Base-by-base conservation (phyloP, 2,797 vertebrate genomes). In the Rhabdophis nuchalis region DNA sequence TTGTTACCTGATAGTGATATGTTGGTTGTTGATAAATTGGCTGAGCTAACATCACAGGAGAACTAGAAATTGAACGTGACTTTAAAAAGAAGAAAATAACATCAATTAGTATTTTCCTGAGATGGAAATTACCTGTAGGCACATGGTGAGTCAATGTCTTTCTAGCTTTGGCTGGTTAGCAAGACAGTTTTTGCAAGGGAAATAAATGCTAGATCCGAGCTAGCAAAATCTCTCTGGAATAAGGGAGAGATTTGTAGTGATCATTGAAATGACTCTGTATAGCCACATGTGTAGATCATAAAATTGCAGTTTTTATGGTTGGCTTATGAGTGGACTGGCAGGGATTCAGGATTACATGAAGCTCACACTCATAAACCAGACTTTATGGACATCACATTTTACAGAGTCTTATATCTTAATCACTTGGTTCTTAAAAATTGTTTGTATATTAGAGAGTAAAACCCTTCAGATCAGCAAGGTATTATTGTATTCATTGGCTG, bases 1-100 rank as follows among this genome's bases (percentile, higher is more conserved):
- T 36, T 94, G 92, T 96, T 96, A 98, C 98, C 98, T 98, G 98
- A 93, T 98, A 98, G 89, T 98, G 97, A 94, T 97, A 98, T 0
- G 97, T 89, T 94, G 98, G 97, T 86, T 98, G 98, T 91, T 98
- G 98, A 96, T 97, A 98, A 93, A 98, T 95, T 1, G 97, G 97
- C 88, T 98, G 98, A 92, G 97, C 95, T 90, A 97, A 93, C 97
- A 98, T 96, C 96, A 98, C 88, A 56, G 97, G 97, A 68, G 98
- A 97, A 94, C 97, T 95, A 85, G 97, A 95, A 96, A 97, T 92
- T 56, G 98, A 95, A 82, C 96, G 97, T 0, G 97, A 95, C 98
- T 98, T 98, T 89, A 93, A 58, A 93, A 77, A 86, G 92, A 82
- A 68, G 91, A 91, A 25, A 82, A 92, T 88, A 89, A 29, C 85